A percentile compares a stretch with the other conserved stretches of the same genome.
Conservation (phyloP, 2,888 invertebrate genomes). For the Augochlorella aurata region DNA sequence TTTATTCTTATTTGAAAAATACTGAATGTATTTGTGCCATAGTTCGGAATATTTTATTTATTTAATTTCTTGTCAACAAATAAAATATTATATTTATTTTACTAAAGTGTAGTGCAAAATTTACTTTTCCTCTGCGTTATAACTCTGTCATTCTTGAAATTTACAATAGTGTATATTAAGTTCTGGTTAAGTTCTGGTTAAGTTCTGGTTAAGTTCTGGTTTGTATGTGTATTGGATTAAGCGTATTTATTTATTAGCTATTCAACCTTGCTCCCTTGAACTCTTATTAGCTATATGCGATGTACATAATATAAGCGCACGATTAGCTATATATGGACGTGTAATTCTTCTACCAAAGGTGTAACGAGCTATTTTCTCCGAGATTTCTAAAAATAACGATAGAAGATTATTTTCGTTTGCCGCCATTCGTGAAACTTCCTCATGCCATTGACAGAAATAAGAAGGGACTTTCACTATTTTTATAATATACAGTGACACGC, state of each 20-base stretch:
- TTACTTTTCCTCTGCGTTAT: no score
- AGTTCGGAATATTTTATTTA: no score
- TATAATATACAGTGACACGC: not conserved
- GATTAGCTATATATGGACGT: not conserved
- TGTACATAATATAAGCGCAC: not conserved
- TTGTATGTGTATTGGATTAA: no score
- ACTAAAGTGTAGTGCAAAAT: no score
- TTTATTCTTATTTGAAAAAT: no score
- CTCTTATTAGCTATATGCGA: not conserved
- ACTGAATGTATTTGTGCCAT: no score
- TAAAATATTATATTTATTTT: no score
- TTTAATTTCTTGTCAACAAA: no score
- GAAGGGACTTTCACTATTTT: not conserved
- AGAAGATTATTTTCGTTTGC: not conserved
- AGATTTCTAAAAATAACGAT: conserved; percentile 4
- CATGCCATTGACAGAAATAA: not conserved
- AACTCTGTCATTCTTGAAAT: no score
- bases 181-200: no score
- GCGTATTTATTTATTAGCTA: not conserved
- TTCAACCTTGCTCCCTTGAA: not conserved
- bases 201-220: no score
- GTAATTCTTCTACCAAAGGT: not conserved
- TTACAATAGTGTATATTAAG: no score
- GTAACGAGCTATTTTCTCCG: not conserved
- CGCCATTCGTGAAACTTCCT: not conserved